Evolutionary conservation across 1,140 invertebrate genomes (phyloP), one percentile per base, ranked within the genome.

Genomic region (Leucophenga varia): DNA sequence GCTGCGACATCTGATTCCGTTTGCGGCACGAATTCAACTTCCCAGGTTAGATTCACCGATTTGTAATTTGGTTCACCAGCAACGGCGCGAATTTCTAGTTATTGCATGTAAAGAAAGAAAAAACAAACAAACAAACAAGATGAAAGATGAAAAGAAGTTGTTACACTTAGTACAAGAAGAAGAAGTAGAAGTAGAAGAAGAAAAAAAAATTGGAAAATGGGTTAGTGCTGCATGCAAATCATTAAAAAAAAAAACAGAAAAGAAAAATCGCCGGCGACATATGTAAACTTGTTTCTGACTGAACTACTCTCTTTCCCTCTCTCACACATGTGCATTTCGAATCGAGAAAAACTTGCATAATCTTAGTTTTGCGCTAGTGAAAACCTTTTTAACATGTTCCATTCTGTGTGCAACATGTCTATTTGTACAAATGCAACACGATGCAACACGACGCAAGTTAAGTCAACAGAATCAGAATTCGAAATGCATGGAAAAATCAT

Each of bases 11-110:
- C n/a, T n/a, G n/a, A n/a, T n/a, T n/a, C n/a, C n/a, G n/a, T n/a
- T 46, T 39, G 31, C 3, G 61, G 61, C 61, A 72, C 63, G 59
- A 70, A 64, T 51, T 75, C 73, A 45, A 61, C 61, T 63, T 86
- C 84, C 86, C 86, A 89, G 38, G 81, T 80, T 16, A 89, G 77
- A 22, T 81, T 78, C 4, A 87, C 85, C 64, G 84, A 82, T 52
- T 85, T 78, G 60, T 87, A 89, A 67, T 87, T 86, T 34, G 85
- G 84, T 65, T 86, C 83, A 36, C 84, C 86, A 49, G 84, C 80
- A 41, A 88, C 76, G 59, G 85, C 81, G 61, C 79, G 76, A 45
- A 87, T 81, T 64, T 81, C 84, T 86, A 78, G n/a, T n/a, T n/a
- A n/a, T n/a, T 32, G 72, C 74, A 16, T 42, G 49, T 49, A 49